Evolutionary conservation across 2,797 vertebrate genomes (phyloP), one percentile per base, ranked within the genome.

Genomic region (Phalloptychus januarius): DNA sequence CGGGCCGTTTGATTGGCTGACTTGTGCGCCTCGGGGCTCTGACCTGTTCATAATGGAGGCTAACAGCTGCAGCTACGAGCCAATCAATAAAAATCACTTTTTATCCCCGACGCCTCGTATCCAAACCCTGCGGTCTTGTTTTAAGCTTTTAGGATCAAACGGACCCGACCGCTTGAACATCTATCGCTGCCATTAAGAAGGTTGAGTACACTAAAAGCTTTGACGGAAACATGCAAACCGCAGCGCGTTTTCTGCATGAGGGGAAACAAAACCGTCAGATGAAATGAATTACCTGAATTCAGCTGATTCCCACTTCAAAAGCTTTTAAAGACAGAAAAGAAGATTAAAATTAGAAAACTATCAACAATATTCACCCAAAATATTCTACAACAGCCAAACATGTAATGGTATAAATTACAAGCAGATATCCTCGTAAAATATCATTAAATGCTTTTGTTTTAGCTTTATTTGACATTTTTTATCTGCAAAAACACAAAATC

Each of bases 81-180:
- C 89, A 85, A 95, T 96, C 96, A 95, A 96, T 96, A 94, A 82
- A 94, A 94, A 94, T 93, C 83, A 92, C 94, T 95, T 95, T 94
- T 93, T 90, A 72, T 78, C 83, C 83, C 84, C 76, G 8, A 71
- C 58, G 63, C 52, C 87, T 82, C 81, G 46, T 89, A 91, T 92
- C 89, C 86, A 86, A 89, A 90, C 89, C 94, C 94, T 93, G 91
- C 87, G 93, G 94, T 89, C 88, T 89, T 92, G 92, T 94, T 95
- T 94, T 89, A 87, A 93, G 92, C 94, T 94, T 95, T 95, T 91
- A 94, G 87, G 79, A 79, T 72, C 77, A 82, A 85, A 93, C 90
- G 86, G 83, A 86, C 79, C 81, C 76, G 78, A 89, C 70, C 89
- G 77, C 87, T 94, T 93, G 82, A 91, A 90, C 90, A 89, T 94